Base-by-base conservation (phyloP, 2,113 vertebrate genomes). In the Istiophorus platypterus region DNA sequence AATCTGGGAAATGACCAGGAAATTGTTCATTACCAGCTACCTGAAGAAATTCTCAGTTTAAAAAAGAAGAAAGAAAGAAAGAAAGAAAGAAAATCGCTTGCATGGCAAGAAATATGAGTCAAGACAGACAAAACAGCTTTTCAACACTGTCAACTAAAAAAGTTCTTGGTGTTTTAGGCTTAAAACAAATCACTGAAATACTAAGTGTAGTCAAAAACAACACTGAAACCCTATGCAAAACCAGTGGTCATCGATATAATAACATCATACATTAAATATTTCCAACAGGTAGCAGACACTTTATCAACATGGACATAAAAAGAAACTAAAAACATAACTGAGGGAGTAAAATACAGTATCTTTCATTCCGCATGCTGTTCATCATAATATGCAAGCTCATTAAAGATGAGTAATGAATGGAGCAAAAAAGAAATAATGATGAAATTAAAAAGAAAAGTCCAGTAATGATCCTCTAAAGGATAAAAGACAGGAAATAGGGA, bases 311-410 rank as follows among this genome's bases (percentile, higher is more conserved):
- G 2, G 26, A 69, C 15, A 76, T 10, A 26, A 68, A 49, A 49
- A 62, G 6, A 15, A 64, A 70, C 1, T 29, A 26, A 74, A 75
- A 26, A 26, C 72, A 42, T 20, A 14, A 85, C 5, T 49, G 41
- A 20, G n/a, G 47, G 27, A 42, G 52, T 1, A 63, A 78, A 37
- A 70, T 24, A 27, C 24, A 14, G 10, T 49, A 52, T 59, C 10
- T 81, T 42, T 65, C 66, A 86, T 79, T 83, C 71, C 1, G 39
- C 89, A 92, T 92, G 89, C 91, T 76, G 29, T 79, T 85, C 45
- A 81, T 83, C 59, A 72, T 73, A 80, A 3, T 59, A 52, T 65
- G 76, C 78, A 85, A 81, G 59, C 41, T 72, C 18, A 54, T 73
- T 68, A 74, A 81, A 52, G 26, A 85, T 85, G 68, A 86, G 24